Percentiles rank a stretch among this genome's conserved stretches.
These are phyloP conservation scores for Cerastis leucographa DNA, from an alignment of 2,888 invertebrate genomes.

Conservation along the genomic window DNA sequence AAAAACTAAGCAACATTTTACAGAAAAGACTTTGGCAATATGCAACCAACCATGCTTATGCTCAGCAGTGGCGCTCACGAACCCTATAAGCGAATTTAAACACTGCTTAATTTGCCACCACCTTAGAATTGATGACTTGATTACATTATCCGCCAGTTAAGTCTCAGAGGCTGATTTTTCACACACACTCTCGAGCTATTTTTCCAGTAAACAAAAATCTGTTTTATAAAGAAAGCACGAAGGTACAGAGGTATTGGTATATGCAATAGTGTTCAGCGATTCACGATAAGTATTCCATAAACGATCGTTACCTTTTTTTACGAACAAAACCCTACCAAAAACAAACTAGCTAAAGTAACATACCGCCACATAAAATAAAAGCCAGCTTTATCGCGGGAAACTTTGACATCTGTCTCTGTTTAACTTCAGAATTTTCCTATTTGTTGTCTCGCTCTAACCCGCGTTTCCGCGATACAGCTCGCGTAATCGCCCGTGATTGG, in stretches of 20 bases:
- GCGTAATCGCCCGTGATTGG: slow-evolving; percentile 61
- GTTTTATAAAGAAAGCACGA: background rate
- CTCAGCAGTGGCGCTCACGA: too few relatives aligned
- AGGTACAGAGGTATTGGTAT: background rate
- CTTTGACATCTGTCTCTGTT: slow-evolving; percentile 37
- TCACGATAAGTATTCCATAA: slow-evolving; percentile 35
- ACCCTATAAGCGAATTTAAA: too few relatives aligned
- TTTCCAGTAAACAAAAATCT: background rate
- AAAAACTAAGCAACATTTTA: too few relatives aligned
- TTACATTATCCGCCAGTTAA: too few relatives aligned
- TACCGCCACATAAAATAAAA: slow-evolving; percentile 67
- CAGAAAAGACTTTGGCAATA: too few relatives aligned
- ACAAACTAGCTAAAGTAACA: slow-evolving; percentile 61
- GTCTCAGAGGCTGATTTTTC: background rate
- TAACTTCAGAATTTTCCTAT: slow-evolving; percentile 13
- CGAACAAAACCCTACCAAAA: slow-evolving; percentile 49
- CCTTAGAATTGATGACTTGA: background rate
- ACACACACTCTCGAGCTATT: background rate
- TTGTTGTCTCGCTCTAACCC: slow-evolving; percentile 32
- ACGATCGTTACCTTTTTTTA: slow-evolving; percentile 46
- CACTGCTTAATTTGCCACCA: too few relatives aligned
- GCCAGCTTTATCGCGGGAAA: slow-evolving; percentile 52
- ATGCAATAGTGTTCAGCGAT: slow-evolving; percentile 34
- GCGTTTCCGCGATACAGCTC: slow-evolving; percentile 40
- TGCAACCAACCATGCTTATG: too few relatives aligned